phyloP scores from a whole-genome alignment of 2,888 invertebrate species.

The Morpho achilles region DNA sequence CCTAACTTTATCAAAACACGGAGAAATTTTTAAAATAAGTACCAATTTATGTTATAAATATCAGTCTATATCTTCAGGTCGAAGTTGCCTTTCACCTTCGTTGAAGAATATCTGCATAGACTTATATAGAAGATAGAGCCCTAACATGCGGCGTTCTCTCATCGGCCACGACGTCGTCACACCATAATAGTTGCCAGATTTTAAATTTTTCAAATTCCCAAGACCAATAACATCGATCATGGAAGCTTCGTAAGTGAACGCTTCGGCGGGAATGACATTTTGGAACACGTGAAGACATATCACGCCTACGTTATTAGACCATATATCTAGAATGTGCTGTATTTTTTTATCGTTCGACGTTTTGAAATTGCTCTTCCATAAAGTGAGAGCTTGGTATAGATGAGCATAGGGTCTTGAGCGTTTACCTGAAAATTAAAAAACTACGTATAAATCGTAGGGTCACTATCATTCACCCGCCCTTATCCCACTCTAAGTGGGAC shows the following conservation, averaged over 20 bases:
- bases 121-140: conserved; percentile 88
- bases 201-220: conserved; percentile 86
- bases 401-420: conserved; percentile 93
- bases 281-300: conserved; percentile 95
- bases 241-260: conserved; percentile 94
- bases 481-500: no score
- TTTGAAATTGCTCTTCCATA: conserved; percentile 77
- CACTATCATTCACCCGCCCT: no score
- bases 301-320: conserved; percentile 90
- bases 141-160: conserved; percentile 85
- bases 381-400: conserved; percentile 90
- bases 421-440: conserved; percentile 68
- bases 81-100: conserved; percentile 93
- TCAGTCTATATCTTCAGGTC: conserved; percentile 84
- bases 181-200: conserved; percentile 91
- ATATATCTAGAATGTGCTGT: conserved; percentile 90
- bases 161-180: conserved; percentile 85
- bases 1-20: no score
- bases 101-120: conserved; percentile 90
- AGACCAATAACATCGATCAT: conserved; percentile 94
- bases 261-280: conserved; percentile 94
- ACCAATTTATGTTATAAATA: not conserved
- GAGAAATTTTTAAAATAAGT: no score
- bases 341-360: conserved; percentile 81
- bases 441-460: not conserved